A percentile compares a stretch with the other conserved stretches of the same genome.
Evolutionary conservation across 1,140 invertebrate species (phyloP).

Genomic region (Drosophila nigromelanica): DNA sequence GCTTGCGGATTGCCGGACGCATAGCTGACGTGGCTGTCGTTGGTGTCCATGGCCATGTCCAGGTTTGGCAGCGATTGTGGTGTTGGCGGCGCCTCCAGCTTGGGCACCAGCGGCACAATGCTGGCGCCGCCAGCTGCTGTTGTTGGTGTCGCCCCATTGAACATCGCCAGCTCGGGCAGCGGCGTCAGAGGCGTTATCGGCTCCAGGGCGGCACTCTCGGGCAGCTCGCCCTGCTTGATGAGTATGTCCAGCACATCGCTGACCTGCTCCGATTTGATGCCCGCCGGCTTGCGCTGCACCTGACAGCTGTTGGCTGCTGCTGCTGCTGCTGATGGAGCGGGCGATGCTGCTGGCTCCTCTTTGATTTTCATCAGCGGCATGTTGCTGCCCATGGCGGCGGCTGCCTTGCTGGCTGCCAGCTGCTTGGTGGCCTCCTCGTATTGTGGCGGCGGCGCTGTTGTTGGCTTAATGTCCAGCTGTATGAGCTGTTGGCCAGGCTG

Average conservation of each 20-base stretch:
- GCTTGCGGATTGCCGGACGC: constrained; percentile 16
- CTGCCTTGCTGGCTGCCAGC: constrained; percentile 80
- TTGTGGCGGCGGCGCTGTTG: constrained; percentile 85
- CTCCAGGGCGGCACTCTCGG: constrained; percentile 93
- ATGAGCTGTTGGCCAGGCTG: constrained; percentile 70
- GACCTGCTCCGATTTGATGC: constrained; percentile 93
- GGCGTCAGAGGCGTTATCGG: constrained; percentile 87
- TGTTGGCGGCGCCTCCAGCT: constrained; percentile 59
- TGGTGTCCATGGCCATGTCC: constrained; percentile 68
- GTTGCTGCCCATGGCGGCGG: constrained; percentile 47
- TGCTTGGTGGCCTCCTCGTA: constrained; percentile 90
- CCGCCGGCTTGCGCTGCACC: constrained; percentile 83
- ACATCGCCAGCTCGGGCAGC: constrained; percentile 61
- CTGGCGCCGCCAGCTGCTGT: constrained; percentile 64
- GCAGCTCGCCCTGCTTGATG: constrained; percentile 96
- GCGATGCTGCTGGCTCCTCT: constrained; percentile 63
- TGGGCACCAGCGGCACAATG: constrained; percentile 65
- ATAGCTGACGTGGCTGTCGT: constrained; percentile 40
- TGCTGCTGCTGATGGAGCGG: constrained; percentile 23
- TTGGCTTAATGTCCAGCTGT: constrained; percentile 84
- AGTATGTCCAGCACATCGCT: constrained; percentile 98
- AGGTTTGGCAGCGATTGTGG: constrained; percentile 45
- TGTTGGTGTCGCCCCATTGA: constrained; percentile 39
- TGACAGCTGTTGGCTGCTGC: constrained; percentile 5
- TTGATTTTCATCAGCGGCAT: constrained; percentile 75